Percentiles rank a stretch among this genome's conserved stretches.
Evolutionary conservation across 2,113 vertebrate genomes (phyloP).

Genomic region (Laterallus jamaicensis): DNA sequence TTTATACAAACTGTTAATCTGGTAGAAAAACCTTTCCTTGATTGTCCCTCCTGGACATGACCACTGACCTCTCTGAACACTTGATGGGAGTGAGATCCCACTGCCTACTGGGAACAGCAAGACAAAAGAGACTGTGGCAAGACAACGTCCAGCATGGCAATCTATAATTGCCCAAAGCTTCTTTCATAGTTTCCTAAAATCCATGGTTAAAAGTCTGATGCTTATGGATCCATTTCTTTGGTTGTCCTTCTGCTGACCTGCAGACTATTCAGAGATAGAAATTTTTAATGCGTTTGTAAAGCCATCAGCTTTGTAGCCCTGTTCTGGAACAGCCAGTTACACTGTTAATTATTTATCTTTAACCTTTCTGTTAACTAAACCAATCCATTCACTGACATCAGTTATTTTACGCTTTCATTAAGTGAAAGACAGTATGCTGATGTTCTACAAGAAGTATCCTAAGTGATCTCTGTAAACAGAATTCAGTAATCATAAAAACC

Average conservation of each 20-base stretch:
- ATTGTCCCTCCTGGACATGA: not conserved
- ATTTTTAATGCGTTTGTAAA: not conserved
- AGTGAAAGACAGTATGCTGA: not conserved
- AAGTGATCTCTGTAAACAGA: not conserved
- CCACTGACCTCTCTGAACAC: not conserved
- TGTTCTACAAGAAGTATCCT: not conserved
- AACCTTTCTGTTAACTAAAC: constrained; percentile 66
- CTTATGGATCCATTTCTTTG: not conserved
- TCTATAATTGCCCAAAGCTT: not conserved
- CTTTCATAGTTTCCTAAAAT: not conserved
- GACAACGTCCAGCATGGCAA: not conserved
- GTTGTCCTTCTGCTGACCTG: not conserved
- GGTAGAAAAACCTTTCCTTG: not conserved
- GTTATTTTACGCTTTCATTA: constrained; percentile 56
- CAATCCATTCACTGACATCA: constrained; percentile 37
- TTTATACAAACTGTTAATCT: not conserved
- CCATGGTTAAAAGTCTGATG: not conserved
- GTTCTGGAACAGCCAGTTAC: constrained; percentile 27
- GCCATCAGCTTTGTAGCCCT: not conserved
- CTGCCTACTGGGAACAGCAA: not conserved
- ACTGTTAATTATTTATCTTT: constrained; percentile 70
- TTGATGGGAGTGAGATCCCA: not conserved
- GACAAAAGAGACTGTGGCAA: not conserved
- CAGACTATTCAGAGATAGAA: not conserved
- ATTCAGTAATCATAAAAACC: not conserved